Evolutionary conservation across 2,888 invertebrate species (phyloP).

Genomic region (Branchellion lobata): DNA sequence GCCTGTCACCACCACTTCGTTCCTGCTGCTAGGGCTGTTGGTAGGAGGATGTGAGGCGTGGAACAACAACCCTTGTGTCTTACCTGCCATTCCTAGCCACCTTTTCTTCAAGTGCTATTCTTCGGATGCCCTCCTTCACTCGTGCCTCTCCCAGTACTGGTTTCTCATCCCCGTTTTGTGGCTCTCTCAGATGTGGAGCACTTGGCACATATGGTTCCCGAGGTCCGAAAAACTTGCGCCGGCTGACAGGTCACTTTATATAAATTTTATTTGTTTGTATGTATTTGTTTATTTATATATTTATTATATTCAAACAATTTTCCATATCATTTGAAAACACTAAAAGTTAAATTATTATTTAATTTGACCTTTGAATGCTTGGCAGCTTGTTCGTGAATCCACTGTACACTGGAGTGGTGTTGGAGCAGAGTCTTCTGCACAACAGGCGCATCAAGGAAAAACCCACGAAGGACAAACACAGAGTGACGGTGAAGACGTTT

Average conservation of each 20-base stretch:
- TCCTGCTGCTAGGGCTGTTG: conserved; percentile 52
- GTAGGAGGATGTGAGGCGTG: conserved; percentile 43
- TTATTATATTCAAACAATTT: too few species aligned
- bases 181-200: conserved; percentile 57
- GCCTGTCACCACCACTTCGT: conserved; percentile 62
- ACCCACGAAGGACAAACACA: neutral
- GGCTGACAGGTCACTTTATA: conserved; percentile 56
- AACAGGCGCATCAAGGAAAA: conserved; percentile 77
- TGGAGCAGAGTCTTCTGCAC: conserved; percentile 91
- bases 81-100: conserved; percentile 27
- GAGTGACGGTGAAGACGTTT: neutral
- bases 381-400: conserved; percentile 77
- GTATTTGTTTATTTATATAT: too few species aligned
- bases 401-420: conserved; percentile 85
- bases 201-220: conserved; percentile 59
- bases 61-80: conserved; percentile 44
- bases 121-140: neutral
- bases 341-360: too few species aligned
- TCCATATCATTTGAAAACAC: too few species aligned
- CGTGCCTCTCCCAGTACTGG: conserved; percentile 36
- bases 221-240: conserved; percentile 57
- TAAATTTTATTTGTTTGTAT: neutral
- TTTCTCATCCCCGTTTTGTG: conserved; percentile 56
- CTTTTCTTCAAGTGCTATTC: conserved; percentile 47
- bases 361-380: too few species aligned